Evolutionary conservation across 2,113 vertebrate genomes (phyloP), one percentile per base, ranked within the genome.

Genomic region (Gorsachius goisagi): DNA sequence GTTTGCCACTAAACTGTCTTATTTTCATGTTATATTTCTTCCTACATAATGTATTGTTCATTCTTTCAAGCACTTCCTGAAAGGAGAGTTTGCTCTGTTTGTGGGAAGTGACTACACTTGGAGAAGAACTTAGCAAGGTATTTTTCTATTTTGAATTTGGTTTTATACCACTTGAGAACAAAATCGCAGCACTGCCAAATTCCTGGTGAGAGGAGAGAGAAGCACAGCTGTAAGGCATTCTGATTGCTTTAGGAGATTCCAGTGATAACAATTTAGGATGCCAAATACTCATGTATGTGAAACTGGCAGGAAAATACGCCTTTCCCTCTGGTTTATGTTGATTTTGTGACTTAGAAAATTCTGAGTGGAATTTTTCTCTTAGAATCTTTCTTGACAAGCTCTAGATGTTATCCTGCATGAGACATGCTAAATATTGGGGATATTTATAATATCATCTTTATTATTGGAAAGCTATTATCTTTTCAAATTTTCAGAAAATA

Each of bases 11-110:
- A 80, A 60, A 41, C 26, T 44, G 14, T 24, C 32, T 58, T 90
- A 22, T 76, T 88, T 93, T 91, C n/a, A 69, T 62, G 62, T 11
- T 69, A 90, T 95, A 44, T 91, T 95, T 90, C 52, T 86, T 75
- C n/a, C 79, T 86, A 13, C 11, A 4, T 50, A 68, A 35, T 49
- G 12, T 73, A 52, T 78, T 78, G 39, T 50, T 85, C 22, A 12
- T 80, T 69, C 60, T 96, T 85, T 77, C 35, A n/a, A 63, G n/a
- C n/a, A 55, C 28, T 80, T 95, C 53, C 75, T 91, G 72, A 75
- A 87, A 78, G 27, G 52, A 62, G 20, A 93, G 22, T 73, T 85
- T 33, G 12, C 74, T 62, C 9, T 73, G 62, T 75, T 83, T 45
- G 41, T 83, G 88, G n/a, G 75, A 91, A 90, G 88, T 83, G 24